Conservation (phyloP, 2,888 invertebrate genomes). For the Erebia aethiops region DNA sequence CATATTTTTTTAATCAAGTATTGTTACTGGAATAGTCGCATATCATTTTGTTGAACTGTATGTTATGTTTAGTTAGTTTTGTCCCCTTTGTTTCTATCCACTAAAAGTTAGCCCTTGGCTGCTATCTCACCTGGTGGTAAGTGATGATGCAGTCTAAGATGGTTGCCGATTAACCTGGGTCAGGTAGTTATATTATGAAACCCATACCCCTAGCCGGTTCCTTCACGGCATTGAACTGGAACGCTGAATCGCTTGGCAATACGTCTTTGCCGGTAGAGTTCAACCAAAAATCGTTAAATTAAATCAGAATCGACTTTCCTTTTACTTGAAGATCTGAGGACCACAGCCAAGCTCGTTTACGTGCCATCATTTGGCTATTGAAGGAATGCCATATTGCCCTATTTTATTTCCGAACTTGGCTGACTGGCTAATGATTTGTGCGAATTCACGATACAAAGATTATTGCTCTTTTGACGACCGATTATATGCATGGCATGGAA, state of each 20-base stretch:
- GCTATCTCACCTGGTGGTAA: too few species aligned
- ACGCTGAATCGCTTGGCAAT: too few species aligned
- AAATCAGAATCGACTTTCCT: neutral
- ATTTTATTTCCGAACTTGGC: slow-evolving; percentile 64
- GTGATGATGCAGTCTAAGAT: too few species aligned
- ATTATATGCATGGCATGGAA: too few species aligned
- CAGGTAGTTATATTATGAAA: too few species aligned
- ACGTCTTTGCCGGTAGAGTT: too few species aligned
- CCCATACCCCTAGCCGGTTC: too few species aligned
- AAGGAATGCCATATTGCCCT: slow-evolving; percentile 57
- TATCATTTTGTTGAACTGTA: neutral
- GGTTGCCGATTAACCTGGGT: too few species aligned
- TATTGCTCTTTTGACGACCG: neutral
- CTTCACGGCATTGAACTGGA: too few species aligned
- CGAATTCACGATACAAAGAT: slow-evolving; percentile 49
- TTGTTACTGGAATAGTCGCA: neutral
- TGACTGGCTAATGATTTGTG: slow-evolving; percentile 58
- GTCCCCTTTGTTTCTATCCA: too few species aligned
- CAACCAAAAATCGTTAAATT: neutral
- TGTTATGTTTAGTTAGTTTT: too few species aligned
- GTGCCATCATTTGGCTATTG: slow-evolving; percentile 60
- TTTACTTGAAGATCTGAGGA: slow-evolving; percentile 38
- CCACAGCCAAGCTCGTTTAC: slow-evolving; percentile 44
- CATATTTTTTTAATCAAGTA: neutral
- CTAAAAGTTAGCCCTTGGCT: too few species aligned